Percentiles rank a stretch among this genome's conserved stretches.
Conservation (phyloP, 1,140 invertebrate species). For the Monochamus saltuarius region DNA sequence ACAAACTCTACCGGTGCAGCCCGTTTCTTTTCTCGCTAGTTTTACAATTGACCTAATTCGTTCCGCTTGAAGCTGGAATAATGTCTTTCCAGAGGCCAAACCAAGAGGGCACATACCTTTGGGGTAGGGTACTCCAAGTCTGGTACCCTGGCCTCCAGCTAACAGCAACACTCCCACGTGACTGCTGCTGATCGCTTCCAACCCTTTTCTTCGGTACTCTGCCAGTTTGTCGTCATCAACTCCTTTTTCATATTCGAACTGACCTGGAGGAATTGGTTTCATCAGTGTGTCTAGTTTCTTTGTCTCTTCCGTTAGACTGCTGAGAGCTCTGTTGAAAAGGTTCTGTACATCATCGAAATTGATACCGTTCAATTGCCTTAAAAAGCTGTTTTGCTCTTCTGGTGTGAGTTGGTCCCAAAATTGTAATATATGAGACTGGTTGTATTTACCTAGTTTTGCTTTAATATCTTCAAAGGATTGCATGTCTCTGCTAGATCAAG, state of each 20-base stretch:
- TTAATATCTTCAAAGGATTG: conserved; percentile 13
- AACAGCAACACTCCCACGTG: conserved; percentile 81
- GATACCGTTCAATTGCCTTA: conserved; percentile 63
- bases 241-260: conserved; percentile 68
- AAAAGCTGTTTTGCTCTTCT: conserved; percentile 62
- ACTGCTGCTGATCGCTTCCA: conserved; percentile 73
- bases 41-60: conserved; percentile 78
- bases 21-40: conserved; percentile 69
- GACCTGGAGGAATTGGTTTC: conserved; percentile 74
- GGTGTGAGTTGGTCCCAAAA: conserved; percentile 78
- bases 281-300: conserved; percentile 75
- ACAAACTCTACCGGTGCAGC: conserved; percentile 68
- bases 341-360: conserved; percentile 66
- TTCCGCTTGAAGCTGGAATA: conserved; percentile 96
- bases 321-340: conserved; percentile 66
- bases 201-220: conserved; percentile 66
- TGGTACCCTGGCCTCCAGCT: conserved; percentile 76
- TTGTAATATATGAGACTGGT: conserved; percentile 82
- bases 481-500: neutral
- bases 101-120: conserved; percentile 95
- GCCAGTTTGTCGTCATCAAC: conserved; percentile 61
- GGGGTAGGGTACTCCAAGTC: conserved; percentile 90
- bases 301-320: conserved; percentile 59
- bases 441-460: conserved; percentile 10
- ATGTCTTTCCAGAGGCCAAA: conserved; percentile 72